Evolutionary conservation across 2,113 vertebrate genomes (phyloP).

Genomic region (Macrotus californicus): DNA sequence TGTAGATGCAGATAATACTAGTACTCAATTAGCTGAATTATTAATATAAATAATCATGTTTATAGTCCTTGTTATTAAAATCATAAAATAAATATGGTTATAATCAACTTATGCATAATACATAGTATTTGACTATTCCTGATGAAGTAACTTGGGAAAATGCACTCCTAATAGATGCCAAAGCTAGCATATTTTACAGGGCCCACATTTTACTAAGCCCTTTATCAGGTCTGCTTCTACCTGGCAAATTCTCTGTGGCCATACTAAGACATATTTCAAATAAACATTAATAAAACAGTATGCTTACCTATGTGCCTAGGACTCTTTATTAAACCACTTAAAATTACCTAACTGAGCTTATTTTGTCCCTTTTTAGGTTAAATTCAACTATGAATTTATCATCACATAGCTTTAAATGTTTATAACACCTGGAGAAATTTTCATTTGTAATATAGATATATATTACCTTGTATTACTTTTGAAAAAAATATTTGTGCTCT

Average conservation of each 20-base stretch:
- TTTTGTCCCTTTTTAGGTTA: neutral
- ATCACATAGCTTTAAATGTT: neutral
- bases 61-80: neutral
- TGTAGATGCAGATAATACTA: neutral
- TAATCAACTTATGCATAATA: neutral
- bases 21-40: neutral
- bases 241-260: neutral
- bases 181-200: neutral
- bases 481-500: neutral
- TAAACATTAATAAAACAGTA: neutral
- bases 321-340: neutral
- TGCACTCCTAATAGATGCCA: neutral
- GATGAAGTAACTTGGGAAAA: neutral
- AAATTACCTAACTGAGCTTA: neutral
- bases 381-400: slow-evolving; percentile 4
- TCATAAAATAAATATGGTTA: neutral
- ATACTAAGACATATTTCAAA: neutral
- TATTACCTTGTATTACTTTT: neutral
- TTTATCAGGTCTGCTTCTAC: neutral
- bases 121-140: neutral
- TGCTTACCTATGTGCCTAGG: neutral
- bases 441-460: slow-evolving; percentile 1
- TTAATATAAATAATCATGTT: neutral
- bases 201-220: neutral
- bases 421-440: neutral